These are phyloP conservation scores for Nibea albiflora DNA, from an alignment of 2,113 vertebrate species.

Conservation along the genomic window DNA sequence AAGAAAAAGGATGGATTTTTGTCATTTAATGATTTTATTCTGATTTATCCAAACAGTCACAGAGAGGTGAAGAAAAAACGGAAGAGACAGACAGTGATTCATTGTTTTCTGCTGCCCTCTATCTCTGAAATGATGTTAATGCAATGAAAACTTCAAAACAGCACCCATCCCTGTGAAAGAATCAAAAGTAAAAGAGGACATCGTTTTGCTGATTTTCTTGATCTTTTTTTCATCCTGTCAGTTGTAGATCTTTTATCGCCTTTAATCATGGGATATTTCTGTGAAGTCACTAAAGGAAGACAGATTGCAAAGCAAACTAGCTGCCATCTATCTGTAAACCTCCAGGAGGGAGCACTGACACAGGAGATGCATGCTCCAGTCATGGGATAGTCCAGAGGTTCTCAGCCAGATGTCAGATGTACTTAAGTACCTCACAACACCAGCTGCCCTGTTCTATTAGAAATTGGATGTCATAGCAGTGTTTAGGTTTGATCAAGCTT, in stretches of 20 bases:
- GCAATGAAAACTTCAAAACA: constrained; percentile 1
- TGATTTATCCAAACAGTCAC: too few species aligned
- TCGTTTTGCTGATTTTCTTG: neutral
- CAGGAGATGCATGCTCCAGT: neutral
- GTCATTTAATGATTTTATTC: neutral
- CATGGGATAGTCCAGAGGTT: too few species aligned
- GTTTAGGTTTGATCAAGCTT: too few species aligned
- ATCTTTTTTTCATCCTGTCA: neutral
- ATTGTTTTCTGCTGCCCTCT: constrained; percentile 72
- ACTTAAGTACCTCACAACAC: too few species aligned
- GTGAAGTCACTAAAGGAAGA: neutral
- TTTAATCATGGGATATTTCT: neutral
- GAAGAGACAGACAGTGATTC: neutral
- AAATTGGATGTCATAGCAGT: too few species aligned
- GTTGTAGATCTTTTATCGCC: neutral
- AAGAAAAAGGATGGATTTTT: neutral
- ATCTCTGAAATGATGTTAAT: constrained; percentile 22
- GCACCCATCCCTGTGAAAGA: neutral
- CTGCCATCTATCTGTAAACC: neutral
- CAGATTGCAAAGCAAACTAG: neutral
- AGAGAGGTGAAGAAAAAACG: too few species aligned
- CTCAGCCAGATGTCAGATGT: too few species aligned
- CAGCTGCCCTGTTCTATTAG: too few species aligned
- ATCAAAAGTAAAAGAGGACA: too few species aligned
- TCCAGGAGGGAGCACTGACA: constrained; percentile 10